phyloP scores from a whole-genome alignment of 92 coral and sea anemone genomes.

The Phymanthus crucifer region DNA sequence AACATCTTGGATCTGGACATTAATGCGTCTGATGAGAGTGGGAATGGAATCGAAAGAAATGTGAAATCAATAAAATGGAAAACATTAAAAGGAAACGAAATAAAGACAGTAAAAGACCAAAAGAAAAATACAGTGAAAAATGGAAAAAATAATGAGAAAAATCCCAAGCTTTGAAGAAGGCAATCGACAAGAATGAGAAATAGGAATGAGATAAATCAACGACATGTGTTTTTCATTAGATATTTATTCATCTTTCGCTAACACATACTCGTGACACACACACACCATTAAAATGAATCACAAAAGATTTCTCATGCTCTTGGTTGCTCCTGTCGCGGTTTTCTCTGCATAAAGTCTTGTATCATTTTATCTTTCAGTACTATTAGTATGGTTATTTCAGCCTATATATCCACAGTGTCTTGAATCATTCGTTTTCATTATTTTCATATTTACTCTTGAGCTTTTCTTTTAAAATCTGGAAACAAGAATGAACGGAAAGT shows the following conservation, averaged over 20 bases:
- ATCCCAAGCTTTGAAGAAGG: too few relatives aligned
- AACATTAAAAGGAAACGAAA: not conserved
- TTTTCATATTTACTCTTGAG: not conserved
- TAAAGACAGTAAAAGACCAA: not conserved
- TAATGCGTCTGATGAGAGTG: too few relatives aligned
- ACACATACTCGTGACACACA: too few relatives aligned
- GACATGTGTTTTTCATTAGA: too few relatives aligned
- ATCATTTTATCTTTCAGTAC: not conserved
- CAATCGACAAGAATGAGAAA: too few relatives aligned
- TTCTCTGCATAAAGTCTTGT: not conserved
- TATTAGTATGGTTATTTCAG: not conserved
- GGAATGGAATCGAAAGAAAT: not conserved
- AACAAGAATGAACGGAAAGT: not conserved
- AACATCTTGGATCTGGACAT: too few relatives aligned
- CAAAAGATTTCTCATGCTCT: not conserved
- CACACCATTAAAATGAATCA: not conserved
- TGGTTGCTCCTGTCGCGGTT: not conserved
- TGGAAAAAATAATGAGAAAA: too few relatives aligned
- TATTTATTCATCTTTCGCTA: too few relatives aligned
- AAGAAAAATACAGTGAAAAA: not conserved
- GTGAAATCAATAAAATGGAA: not conserved
- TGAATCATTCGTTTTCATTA: not conserved
- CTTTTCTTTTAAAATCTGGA: not conserved
- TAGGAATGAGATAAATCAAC: too few relatives aligned
- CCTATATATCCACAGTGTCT: not conserved